Conservation (phyloP, 2,113 vertebrate species). For the Meleagris gallopavo region DNA sequence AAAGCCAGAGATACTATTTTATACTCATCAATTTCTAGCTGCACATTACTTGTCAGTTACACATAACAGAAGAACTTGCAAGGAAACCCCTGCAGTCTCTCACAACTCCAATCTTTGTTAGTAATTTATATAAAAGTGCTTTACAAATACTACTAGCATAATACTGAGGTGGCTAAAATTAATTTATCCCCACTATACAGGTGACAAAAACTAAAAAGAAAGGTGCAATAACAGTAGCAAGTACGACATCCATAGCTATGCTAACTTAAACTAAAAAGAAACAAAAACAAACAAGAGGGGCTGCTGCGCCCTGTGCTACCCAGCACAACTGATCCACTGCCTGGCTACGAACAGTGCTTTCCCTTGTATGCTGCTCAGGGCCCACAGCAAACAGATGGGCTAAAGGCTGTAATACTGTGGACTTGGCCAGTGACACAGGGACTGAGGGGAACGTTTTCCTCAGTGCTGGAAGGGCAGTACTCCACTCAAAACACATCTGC, state of each 20-base stretch:
- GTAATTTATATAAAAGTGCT: neutral
- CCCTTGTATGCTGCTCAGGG: too few relatives aligned
- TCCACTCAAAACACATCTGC: neutral
- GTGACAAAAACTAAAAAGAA: neutral
- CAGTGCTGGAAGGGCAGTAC: neutral
- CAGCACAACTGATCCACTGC: neutral
- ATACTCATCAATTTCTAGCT: neutral
- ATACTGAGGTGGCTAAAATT: neutral
- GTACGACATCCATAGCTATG: neutral
- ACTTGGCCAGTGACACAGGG: neutral
- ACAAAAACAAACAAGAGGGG: neutral
- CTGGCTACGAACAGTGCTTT: neutral
- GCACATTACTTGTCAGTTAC: neutral
- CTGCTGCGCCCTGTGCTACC: fast-evolving
- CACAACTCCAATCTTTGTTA: neutral
- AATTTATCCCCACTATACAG: neutral
- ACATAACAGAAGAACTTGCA: neutral
- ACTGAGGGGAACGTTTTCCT: neutral
- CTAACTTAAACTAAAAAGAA: neutral
- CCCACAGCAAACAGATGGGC: neutral
- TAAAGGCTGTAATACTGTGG: neutral
- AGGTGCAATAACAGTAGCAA: neutral
- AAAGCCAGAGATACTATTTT: neutral
- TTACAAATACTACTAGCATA: neutral
- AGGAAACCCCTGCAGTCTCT: neutral